Conservation (phyloP, 2,888 invertebrate genomes). For the Galerucella pusilla region DNA sequence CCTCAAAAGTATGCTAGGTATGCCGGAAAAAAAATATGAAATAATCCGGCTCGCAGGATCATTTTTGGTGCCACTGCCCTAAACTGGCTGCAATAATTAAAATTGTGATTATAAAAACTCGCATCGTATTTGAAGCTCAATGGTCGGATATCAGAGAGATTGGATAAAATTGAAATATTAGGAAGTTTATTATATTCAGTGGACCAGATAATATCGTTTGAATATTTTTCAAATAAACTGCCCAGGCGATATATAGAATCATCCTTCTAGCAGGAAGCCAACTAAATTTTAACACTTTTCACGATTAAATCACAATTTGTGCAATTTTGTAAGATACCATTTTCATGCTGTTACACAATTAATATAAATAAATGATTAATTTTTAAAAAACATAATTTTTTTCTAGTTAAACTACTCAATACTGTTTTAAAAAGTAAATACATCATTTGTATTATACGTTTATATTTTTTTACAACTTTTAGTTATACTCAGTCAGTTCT, state of each 20-base stretch:
- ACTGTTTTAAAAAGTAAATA: slow-evolving; percentile 22
- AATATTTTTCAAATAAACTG: no score
- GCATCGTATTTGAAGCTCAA: no score
- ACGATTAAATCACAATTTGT: background rate
- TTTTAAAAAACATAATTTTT: background rate
- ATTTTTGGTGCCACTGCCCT: no score
- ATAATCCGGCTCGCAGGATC: no score
- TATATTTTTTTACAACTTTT: slow-evolving; percentile 42
- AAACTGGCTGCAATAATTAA: no score
- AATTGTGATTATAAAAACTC: no score
- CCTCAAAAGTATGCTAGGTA: no score
- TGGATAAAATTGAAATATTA: background rate
- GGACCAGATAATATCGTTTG: no score
- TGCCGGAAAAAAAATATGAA: no score
- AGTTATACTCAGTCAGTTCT: slow-evolving; percentile 38
- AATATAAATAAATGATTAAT: slow-evolving; percentile 13
- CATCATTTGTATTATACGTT: slow-evolving; percentile 35
- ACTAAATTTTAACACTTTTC: background rate
- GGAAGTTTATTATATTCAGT: no score
- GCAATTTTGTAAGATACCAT: background rate
- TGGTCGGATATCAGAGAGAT: background rate
- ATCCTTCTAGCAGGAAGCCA: no score
- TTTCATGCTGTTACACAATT: background rate
- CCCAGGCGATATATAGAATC: no score
- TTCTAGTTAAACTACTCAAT: slow-evolving; percentile 16